Percentiles rank a stretch among this genome's conserved stretches.
Evolutionary conservation across 2,888 invertebrate species (phyloP).

Genomic region (Cactoblastis cactorum): DNA sequence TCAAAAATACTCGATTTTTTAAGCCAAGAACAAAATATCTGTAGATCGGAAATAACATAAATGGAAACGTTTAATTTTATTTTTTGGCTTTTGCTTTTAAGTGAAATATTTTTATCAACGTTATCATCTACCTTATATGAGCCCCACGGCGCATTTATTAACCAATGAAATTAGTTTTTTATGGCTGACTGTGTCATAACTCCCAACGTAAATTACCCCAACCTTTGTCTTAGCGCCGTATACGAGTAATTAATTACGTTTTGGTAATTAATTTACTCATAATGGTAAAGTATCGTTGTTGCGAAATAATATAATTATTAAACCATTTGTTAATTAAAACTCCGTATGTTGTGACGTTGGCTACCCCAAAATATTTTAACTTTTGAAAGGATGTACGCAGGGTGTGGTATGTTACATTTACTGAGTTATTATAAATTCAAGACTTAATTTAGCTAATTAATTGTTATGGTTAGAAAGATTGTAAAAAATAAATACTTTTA

Average conservation of each 20-base stretch:
- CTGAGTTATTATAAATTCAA: no score
- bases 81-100: no score
- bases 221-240: constrained; percentile 50
- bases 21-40: no score
- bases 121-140: no score
- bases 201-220: constrained; percentile 38
- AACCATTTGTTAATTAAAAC: constrained; percentile 52
- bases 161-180: constrained; percentile 63
- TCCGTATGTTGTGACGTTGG: constrained; percentile 19
- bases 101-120: no score
- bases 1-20: no score
- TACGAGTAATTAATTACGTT: constrained; percentile 62
- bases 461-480: no score
- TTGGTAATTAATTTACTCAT: constrained; percentile 58
- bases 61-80: no score
- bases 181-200: constrained; percentile 47
- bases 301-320: constrained; percentile 51
- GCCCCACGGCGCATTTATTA: no score
- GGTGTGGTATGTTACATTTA: not conserved
- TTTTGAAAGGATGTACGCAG: not conserved
- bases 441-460: no score
- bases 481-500: no score
- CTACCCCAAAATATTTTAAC: constrained; percentile 17
- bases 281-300: constrained; percentile 43
- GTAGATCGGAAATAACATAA: no score